Conservation (phyloP, 2,113 vertebrate genomes). For the Nesoenas mayeri region DNA sequence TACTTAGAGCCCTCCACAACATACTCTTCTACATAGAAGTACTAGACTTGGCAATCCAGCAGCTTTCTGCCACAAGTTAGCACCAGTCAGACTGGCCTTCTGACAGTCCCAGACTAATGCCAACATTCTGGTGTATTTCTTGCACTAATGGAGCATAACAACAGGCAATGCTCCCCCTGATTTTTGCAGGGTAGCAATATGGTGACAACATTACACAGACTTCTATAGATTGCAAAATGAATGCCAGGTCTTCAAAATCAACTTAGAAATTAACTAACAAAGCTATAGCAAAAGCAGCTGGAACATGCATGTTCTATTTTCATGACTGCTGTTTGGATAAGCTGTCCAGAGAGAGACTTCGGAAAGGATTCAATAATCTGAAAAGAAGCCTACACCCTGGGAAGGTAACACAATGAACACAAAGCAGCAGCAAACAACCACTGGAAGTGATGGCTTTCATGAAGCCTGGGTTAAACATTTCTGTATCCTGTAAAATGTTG, state of each 20-base stretch:
- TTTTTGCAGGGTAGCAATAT: background rate
- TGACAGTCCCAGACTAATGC: background rate
- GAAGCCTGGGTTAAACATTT: background rate
- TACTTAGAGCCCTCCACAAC: background rate
- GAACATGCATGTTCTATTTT: background rate
- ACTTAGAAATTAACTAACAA: background rate
- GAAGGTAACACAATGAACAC: background rate
- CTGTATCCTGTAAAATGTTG: background rate
- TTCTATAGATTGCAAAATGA: background rate
- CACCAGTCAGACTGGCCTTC: background rate
- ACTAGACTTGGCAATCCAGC: background rate
- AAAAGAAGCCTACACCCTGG: background rate
- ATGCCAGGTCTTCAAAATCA: background rate
- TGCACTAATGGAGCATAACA: background rate
- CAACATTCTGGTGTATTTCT: background rate
- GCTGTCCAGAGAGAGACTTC: background rate
- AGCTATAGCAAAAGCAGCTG: background rate
- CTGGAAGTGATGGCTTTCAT: background rate
- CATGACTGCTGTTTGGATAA: background rate
- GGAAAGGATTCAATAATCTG: background rate
- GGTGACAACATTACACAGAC: accelerated
- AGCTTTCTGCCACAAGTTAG: background rate
- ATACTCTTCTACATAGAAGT: background rate
- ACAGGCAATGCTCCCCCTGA: background rate
- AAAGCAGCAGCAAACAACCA: background rate